phyloP scores from a whole-genome alignment of 2,113 vertebrate genomes.

The Desmodus rotundus region DNA sequence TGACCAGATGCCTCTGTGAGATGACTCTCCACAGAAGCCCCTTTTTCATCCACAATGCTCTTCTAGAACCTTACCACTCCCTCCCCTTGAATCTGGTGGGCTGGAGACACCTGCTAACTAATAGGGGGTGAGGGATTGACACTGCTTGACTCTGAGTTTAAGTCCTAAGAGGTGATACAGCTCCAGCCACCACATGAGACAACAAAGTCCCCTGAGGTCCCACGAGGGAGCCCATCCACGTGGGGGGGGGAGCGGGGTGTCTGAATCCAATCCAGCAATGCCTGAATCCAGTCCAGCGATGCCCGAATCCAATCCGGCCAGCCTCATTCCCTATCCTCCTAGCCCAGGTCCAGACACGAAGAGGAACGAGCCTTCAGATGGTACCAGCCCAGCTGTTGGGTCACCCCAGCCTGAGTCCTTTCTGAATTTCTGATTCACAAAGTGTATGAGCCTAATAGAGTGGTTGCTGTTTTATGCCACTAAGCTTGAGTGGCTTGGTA shows the following conservation, averaged over 20 bases:
- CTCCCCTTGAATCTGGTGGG: not conserved
- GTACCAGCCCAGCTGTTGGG: not conserved
- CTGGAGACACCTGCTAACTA: not conserved
- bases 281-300: too few species aligned
- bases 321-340: not conserved
- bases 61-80: not conserved
- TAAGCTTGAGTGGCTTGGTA: not conserved
- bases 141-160: not conserved
- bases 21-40: not conserved
- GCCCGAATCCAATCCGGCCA: too few species aligned
- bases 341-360: not conserved
- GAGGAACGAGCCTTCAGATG: not conserved
- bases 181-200: not conserved
- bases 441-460: not conserved
- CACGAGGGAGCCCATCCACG: not conserved
- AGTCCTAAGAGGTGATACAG: not conserved
- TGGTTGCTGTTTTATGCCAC: not conserved
- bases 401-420: not conserved
- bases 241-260: accelerated
- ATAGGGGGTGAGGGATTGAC: not conserved
- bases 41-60: not conserved
- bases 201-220: not conserved
- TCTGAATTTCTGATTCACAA: not conserved
- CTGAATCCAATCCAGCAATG: too few species aligned
- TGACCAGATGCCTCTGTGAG: not conserved